These are phyloP conservation scores for Uria aalge DNA, from an alignment of 2,113 vertebrate species.

Conservation along the genomic window DNA sequence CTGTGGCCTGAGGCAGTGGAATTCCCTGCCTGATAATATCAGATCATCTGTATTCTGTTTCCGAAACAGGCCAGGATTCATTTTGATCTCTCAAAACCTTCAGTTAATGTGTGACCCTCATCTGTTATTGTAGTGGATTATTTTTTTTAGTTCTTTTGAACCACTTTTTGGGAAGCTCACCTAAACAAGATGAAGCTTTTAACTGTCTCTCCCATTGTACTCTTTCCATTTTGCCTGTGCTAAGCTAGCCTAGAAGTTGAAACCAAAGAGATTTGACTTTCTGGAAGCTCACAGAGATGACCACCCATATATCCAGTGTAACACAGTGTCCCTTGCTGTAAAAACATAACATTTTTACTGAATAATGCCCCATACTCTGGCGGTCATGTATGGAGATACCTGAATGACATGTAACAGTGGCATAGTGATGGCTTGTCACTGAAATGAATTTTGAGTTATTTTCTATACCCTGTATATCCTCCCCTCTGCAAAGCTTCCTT, in stretches of 20 bases:
- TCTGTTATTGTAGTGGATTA: background rate
- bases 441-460: background rate
- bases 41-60: background rate
- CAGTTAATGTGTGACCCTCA: background rate
- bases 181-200: background rate
- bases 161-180: background rate
- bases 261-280: background rate
- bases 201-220: background rate
- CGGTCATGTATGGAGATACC: background rate
- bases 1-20: background rate
- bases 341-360: background rate
- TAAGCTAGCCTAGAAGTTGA: background rate
- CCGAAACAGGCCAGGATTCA: background rate
- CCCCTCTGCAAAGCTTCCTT: background rate
- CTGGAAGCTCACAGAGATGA: background rate
- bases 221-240: background rate
- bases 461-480: background rate
- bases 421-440: background rate
- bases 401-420: background rate
- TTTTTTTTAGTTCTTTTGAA: background rate
- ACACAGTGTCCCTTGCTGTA: background rate
- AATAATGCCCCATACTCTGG: too few relatives aligned
- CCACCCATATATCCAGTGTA: background rate
- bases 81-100: background rate
- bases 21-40: background rate